Evolutionary conservation across 1,140 invertebrate species (phyloP), one percentile per base, ranked within the genome.

Genomic region (Drosophila albomicans): DNA sequence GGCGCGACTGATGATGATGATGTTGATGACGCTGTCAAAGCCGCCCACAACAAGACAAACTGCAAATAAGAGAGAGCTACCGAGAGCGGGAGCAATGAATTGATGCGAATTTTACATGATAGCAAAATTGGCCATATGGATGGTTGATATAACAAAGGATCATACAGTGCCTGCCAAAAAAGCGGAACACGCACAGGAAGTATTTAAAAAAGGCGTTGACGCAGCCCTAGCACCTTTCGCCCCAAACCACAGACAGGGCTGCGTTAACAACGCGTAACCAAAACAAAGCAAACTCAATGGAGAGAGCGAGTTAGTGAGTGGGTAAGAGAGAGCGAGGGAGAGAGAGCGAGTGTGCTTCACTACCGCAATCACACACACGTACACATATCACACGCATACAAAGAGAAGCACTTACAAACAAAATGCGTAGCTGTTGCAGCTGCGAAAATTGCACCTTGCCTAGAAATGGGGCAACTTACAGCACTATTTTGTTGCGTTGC

Each of bases 141-240:
- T 1, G 8, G 52, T 25, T 68, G 63, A 70, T 35, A 69, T 30
- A 72, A 79, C 78, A 89, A 89, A 88, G 85, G 85, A 88, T 89
- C 85, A 79, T 16, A 78, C 32, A 32, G 32, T 32, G 61, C 49
- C 15, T 48, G 13, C 15, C 46, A 8, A 38, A 49, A 73, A 54
- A 54, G 58, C 68, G 63, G 61, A 85, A 90, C 81, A 89, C 85
- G 81, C 86, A 90, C 78, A 75, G 65, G 78, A 81, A 76, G 63
- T 66, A 48, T 59, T 74, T 68, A 75, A 68, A 51, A 74, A 63
- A 63, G 58, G 71, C 71, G 70, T 57, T 76, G 28, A 63, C 35
- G 25, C 20, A 57, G n/a, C 51, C 45, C 35, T 10, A 6, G 3
- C 28, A 59, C 49, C 35, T 38, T 38, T 38, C 3, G 35, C 8